Evolutionary conservation across 1,140 invertebrate species (phyloP), one percentile per base, ranked within the genome.

Genomic region (Venturia canescens): DNA sequence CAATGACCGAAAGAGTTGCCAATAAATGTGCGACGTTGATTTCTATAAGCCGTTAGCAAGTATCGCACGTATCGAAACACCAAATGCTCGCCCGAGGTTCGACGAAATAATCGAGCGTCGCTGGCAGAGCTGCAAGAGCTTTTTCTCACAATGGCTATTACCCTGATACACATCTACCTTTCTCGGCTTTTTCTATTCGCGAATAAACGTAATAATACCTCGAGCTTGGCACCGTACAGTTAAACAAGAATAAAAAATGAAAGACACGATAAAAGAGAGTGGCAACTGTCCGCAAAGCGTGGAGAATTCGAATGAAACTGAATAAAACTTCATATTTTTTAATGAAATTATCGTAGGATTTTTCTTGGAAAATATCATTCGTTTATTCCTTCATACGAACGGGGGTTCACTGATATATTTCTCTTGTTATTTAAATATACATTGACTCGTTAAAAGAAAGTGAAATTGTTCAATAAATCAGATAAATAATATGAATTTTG

Each of bases 11-110:
- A 78, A 70, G 75, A 6, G 48, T 69, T 66, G 75, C 69, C 60
- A 78, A 81, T 71, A 72, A 75, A 72, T 21, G 57, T 57, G 6
- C 31, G 67, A 21, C 66, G 50, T 70, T 77, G 80, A 81, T 81
- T 80, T 79, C 80, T 66, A 23, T 66, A 15, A 66, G 16, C 18
- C 50, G 50, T 60, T 63, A n/a, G 27, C 74, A 38, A 76, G 53
- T 76, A 74, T 74, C 71, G 26, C 74, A 76, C 74, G 74, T 76
- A 76, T 53, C 50, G 74, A 76, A 26, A 63, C 29, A 63, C 21
- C 74, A 44, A 21, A 72, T 15, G 23, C 23, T 72, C 38, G 53
- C 53, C 21, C 3, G 38, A 18, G 70, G 23, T 70, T 34, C 67
- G 38, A 50, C 70, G 57, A 76, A 76, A 63, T 53, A 76, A 76